phyloP scores from a whole-genome alignment of 2,113 vertebrate species.

The Malaclemys terrapin region DNA sequence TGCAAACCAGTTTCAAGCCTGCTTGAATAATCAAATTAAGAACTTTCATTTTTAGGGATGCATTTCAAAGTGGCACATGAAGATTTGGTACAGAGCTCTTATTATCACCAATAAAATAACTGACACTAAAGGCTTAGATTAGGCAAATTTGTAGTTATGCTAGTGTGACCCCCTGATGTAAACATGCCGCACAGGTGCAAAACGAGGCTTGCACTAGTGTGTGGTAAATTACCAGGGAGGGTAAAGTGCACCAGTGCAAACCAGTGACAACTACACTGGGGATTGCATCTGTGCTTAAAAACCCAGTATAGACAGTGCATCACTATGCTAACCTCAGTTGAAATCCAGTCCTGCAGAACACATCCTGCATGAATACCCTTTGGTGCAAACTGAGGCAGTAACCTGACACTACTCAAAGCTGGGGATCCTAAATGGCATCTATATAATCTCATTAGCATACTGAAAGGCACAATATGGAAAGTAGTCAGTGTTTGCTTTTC shows the following conservation, averaged over 20 bases:
- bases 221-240: neutral
- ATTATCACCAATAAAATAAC: constrained; percentile 39
- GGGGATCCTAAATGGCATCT: neutral
- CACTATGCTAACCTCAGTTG: neutral
- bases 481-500: neutral
- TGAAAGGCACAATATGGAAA: neutral
- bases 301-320: neutral
- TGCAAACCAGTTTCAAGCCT: constrained; percentile 71
- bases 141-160: constrained; percentile 31
- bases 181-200: neutral
- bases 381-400: neutral
- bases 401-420: neutral
- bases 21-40: constrained; percentile 75
- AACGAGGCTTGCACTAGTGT: neutral
- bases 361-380: neutral
- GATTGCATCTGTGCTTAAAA: neutral
- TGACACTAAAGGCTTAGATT: constrained; percentile 56
- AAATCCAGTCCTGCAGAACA: neutral
- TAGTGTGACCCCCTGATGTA: neutral
- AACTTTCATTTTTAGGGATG: constrained; percentile 49
- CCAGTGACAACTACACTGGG: neutral
- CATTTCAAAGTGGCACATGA: constrained; percentile 50
- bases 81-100: constrained; percentile 40
- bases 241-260: neutral
- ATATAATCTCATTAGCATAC: neutral